Evolutionary conservation across 2,113 vertebrate genomes (phyloP).

Genomic region (Python bivittatus): DNA sequence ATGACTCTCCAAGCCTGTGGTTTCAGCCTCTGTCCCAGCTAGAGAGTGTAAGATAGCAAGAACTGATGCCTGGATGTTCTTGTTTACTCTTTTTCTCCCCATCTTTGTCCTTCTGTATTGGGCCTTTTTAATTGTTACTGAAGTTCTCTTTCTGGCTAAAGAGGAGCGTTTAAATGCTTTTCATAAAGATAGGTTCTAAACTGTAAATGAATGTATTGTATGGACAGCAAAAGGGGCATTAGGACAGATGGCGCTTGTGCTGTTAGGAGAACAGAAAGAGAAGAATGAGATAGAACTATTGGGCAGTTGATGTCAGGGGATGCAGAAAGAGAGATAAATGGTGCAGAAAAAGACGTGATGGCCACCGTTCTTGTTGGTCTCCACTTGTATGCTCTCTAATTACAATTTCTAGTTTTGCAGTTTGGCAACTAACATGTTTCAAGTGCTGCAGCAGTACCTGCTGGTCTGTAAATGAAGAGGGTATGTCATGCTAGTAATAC

Average conservation of each 20-base stretch:
- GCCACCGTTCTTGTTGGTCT: neutral
- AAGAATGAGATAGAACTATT: neutral
- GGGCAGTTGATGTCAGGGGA: neutral
- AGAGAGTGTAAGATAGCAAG: neutral
- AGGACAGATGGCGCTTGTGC: neutral
- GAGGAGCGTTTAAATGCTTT: neutral
- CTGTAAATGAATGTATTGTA: neutral
- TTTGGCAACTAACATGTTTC: conserved; percentile 4
- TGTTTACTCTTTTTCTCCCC: neutral
- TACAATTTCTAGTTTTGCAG: neutral
- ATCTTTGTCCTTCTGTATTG: neutral
- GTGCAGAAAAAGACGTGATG: neutral
- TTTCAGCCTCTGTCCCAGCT: neutral
- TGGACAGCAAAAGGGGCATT: neutral
- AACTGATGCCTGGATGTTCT: neutral
- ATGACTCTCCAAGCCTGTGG: neutral
- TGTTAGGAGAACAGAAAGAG: neutral
- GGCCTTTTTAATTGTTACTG: neutral
- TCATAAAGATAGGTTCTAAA: neutral
- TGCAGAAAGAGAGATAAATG: neutral
- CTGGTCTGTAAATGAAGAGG: conserved; percentile 19
- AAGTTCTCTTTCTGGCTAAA: neutral
- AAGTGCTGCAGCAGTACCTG: too few relatives aligned
- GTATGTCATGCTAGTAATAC: neutral
- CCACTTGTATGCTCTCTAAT: neutral